Evolutionary conservation across 1,140 invertebrate species (phyloP), one percentile per base, ranked within the genome.

Genomic region (Thaumetopoea pityocampa): DNA sequence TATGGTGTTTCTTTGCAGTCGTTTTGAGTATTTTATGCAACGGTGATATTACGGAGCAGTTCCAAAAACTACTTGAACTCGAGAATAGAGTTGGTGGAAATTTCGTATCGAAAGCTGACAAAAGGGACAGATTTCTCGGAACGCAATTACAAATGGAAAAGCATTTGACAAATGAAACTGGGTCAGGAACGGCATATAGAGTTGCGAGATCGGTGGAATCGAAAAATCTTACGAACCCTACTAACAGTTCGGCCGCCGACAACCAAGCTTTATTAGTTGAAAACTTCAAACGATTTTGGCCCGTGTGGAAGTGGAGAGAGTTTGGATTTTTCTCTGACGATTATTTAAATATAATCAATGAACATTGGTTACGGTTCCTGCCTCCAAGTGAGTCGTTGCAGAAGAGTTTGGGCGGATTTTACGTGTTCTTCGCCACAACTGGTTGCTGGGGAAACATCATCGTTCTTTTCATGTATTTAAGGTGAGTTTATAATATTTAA

Each of bases 381-480:
- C 89, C 89, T 15, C 89, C 89, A 0, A 56, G 58, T 14, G 72
- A 80, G 11, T 56, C 51, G 2, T 55, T 85, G 9, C 90, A 91
- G 53, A 88, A 87, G 58, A 62, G 73, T 0, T 70, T 92, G 41
- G 90, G 86, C 0, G 56, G 70, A 2, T 33, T 90, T 3, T 92
- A 92, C 58, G 53, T 86, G 6, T 41, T 90, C 2, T 87, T 92
- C 41, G 85, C 89, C 41, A 70, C 88, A 6, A 53, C 89, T 16
- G 91, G 91, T 3, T 77, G 88, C 18, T 80, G 85, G 63, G 91
- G 91, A 5, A 93, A 93, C 61, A 67, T 85, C 1, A 72, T 90
- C 5, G 91, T 92, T 8, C 86, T 92, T 26, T 87, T 86, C 51
- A 88, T 91, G 83, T 90, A 90, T 60, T 58, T 87, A 19, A 91